Evolutionary conservation across 2,797 vertebrate genomes (phyloP).

Genomic region (Gymnoscopelus braueri): DNA sequence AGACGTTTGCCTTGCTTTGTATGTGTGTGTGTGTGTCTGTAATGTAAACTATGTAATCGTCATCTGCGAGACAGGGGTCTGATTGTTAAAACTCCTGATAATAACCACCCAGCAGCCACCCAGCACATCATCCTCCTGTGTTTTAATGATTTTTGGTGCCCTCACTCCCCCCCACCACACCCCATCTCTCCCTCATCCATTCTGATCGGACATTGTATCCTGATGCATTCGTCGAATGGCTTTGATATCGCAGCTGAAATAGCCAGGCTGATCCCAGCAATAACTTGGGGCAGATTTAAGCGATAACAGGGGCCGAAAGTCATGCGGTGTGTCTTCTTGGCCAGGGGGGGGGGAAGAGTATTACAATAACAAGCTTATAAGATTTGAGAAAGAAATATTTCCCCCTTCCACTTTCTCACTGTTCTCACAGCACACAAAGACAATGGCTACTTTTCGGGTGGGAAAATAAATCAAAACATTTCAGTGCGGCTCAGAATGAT

Average conservation of each 20-base stretch:
- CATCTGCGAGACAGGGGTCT: neutral
- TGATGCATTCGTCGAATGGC: slow-evolving; percentile 46
- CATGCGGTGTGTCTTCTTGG: slow-evolving; percentile 59
- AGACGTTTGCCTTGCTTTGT: slow-evolving; percentile 31
- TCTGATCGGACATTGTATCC: slow-evolving; percentile 52
- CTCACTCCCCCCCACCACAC: too few species aligned
- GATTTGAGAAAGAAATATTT: slow-evolving; percentile 70
- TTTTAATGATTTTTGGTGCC: neutral
- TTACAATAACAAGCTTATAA: slow-evolving; percentile 63
- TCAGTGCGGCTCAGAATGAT: slow-evolving; percentile 46
- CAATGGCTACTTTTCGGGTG: slow-evolving; percentile 18
- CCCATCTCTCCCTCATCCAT: neutral
- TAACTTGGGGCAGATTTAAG: slow-evolving; percentile 71
- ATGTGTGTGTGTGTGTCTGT: slow-evolving; percentile 15
- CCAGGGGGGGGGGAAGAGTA: slow-evolving; percentile 55
- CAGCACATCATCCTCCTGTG: neutral
- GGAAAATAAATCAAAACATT: slow-evolving; percentile 61
- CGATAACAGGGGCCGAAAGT: slow-evolving; percentile 63
- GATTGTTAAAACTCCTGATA: neutral
- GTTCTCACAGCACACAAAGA: slow-evolving; percentile 45
- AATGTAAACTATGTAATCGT: too few species aligned
- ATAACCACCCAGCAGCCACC: slow-evolving; percentile 19
- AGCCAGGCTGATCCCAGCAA: slow-evolving; percentile 70
- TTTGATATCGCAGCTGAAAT: slow-evolving; percentile 71
- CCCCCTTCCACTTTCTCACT: slow-evolving; percentile 49